Evolutionary conservation across 2,888 invertebrate species (phyloP).

Genomic region (Sarcophaga subvicina): DNA sequence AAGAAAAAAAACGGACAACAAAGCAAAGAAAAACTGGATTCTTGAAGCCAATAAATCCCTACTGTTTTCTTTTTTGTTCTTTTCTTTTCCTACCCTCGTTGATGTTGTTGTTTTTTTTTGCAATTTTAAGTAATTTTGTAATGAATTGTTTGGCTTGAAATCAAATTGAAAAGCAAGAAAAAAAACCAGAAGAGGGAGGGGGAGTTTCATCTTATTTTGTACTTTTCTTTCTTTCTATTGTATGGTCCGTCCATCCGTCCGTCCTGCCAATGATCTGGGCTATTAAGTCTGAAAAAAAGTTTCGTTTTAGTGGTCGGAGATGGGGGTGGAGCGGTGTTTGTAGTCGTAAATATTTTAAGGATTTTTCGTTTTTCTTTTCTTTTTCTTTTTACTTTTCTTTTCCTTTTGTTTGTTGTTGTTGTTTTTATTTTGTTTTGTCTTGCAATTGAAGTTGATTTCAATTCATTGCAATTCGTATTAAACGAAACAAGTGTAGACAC

Average conservation of each 20-base stretch:
- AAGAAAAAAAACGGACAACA: too few relatives aligned
- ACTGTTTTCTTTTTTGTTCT: not conserved
- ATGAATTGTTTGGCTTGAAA: not conserved
- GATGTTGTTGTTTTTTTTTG: not conserved
- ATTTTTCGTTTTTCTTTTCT: not conserved
- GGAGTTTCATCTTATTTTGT: not conserved
- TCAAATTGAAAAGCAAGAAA: too few relatives aligned
- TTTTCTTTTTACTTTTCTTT: not conserved
- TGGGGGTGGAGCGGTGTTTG: not conserved
- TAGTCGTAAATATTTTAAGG: not conserved
- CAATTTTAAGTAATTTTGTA: not conserved
- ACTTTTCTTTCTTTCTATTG: not conserved
- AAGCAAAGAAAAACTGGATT: not conserved
- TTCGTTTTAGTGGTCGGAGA: not conserved
- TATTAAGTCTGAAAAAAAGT: not conserved
- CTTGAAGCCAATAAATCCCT: not conserved
- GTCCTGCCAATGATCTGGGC: not conserved
- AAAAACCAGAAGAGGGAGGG: not conserved
- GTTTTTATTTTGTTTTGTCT: not conserved
- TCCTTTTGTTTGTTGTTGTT: not conserved
- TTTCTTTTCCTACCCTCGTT: not conserved
- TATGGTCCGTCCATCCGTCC: not conserved
- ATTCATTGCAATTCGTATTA: slow-evolving; percentile 29
- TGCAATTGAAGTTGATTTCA: not conserved
- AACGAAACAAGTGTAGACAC: slow-evolving; percentile 18